Evolutionary conservation across 2,888 invertebrate species (phyloP).

Genomic region (Eupithecia vulgata): DNA sequence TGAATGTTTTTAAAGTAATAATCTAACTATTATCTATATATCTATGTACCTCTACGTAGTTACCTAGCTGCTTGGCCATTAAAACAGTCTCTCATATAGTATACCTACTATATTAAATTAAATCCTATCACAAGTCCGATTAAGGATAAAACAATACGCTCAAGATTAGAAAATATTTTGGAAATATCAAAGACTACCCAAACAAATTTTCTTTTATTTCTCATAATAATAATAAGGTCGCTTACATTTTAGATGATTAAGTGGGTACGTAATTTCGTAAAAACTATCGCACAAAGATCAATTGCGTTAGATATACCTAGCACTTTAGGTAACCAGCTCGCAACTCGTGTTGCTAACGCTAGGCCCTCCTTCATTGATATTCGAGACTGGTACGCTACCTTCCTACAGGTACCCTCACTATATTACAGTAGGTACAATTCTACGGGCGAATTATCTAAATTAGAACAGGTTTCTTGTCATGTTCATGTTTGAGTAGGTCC

Average conservation of each 20-base stretch:
- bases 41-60: neutral
- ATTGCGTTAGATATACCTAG: conserved; percentile 3
- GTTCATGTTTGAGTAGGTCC: conserved; percentile 18
- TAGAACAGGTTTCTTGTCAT: conserved; percentile 35
- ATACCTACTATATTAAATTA: neutral
- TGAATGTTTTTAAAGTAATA: too few species aligned
- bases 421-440: conserved; percentile 16
- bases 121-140: neutral
- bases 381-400: conserved; percentile 39
- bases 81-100: neutral
- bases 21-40: too few species aligned
- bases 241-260: neutral
- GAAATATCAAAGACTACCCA: neutral
- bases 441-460: conserved; percentile 40
- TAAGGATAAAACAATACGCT: neutral
- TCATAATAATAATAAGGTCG: neutral
- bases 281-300: neutral
- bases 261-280: neutral
- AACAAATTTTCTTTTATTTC: neutral
- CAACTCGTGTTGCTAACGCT: neutral
- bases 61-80: neutral
- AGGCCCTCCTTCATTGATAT: conserved; percentile 38
- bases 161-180: neutral
- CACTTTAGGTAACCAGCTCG: neutral
- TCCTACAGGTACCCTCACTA: conserved; percentile 24